Base-by-base conservation (phyloP, 2,113 vertebrate species). In the Oenanthe oenanthe region DNA sequence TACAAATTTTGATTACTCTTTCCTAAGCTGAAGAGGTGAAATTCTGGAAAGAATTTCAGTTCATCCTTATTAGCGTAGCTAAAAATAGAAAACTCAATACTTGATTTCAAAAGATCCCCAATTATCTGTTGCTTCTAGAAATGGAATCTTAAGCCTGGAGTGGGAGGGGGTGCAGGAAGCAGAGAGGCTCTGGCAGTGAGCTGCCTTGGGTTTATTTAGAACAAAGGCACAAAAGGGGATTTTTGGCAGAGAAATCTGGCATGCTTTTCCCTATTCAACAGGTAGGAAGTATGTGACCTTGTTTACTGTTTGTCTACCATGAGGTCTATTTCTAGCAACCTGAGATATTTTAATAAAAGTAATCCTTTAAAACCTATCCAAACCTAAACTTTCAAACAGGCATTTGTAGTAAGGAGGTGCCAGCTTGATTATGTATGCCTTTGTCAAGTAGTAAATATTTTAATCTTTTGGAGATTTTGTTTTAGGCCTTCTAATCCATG, bases 21-120 rank as follows among this genome's bases (percentile, higher is more conserved):
- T 98, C 91, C 93, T 97, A 95, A 95, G 81, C 79, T 92, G 85
- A 93, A 97, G 97, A 97, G 96, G 93, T 94, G 89, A 96, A 95
- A 97, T 97, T 97, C 96, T 97, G 97, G 95, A 97, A 98, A 97
- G 97, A 96, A 96, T 95, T 96, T 97, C 95, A 96, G 89, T 96
- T 94, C 83, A 90, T 68, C 89, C 62, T 96, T 95, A 96, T 57
- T 93, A 93, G 96, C 16, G 17, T 29, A 47, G 71, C 96, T 95
- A 95, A 95, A 98, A 97, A 97, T 87, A 97, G 97, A 94, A 95
- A 85, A 40, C 88, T 72, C 62, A 89, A 93, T 57, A 78, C 66
- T 50, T 60, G 88, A 88, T 97, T 95, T 97, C 89, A 92, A 97
- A 98, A 97, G 95, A 95, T 96, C 71, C 91, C 95, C 97, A 97